Conservation (phyloP, 2,888 invertebrate species). For the Eupelmus urozonus region DNA sequence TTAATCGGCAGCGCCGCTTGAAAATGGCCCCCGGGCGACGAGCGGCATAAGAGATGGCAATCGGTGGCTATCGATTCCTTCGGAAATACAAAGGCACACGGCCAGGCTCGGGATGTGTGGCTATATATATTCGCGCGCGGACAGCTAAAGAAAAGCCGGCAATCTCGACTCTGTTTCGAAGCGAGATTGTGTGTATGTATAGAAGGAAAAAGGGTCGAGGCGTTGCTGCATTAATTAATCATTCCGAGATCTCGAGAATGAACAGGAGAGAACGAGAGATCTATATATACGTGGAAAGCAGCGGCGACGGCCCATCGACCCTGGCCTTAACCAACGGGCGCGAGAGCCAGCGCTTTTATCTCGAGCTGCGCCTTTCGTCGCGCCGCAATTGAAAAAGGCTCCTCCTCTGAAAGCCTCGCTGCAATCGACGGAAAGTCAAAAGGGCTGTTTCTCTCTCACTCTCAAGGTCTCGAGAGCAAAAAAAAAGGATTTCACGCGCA, state of each 20-base stretch:
- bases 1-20: constrained; percentile 17
- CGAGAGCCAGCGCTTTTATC: not conserved
- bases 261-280: not conserved
- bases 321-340: constrained; percentile 48
- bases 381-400: constrained; percentile 18
- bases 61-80: constrained; percentile 21
- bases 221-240: constrained; percentile 1
- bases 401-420: constrained; percentile 1
- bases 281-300: no score
- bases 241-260: not conserved
- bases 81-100: not conserved
- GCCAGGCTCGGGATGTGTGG: not conserved
- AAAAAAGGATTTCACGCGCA: constrained; percentile 33
- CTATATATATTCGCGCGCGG: no score
- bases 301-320: constrained; percentile 42
- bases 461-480: constrained; percentile 30
- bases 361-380: not conserved
- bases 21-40: constrained; percentile 6
- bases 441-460: no score
- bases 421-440: not conserved
- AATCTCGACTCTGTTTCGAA: not conserved
- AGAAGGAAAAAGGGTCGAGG: not conserved
- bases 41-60: not conserved
- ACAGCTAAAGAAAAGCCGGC: constrained; percentile 7
- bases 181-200: no score